phyloP scores from a whole-genome alignment of 2,113 vertebrate genomes.

The Pogona vitticeps region DNA sequence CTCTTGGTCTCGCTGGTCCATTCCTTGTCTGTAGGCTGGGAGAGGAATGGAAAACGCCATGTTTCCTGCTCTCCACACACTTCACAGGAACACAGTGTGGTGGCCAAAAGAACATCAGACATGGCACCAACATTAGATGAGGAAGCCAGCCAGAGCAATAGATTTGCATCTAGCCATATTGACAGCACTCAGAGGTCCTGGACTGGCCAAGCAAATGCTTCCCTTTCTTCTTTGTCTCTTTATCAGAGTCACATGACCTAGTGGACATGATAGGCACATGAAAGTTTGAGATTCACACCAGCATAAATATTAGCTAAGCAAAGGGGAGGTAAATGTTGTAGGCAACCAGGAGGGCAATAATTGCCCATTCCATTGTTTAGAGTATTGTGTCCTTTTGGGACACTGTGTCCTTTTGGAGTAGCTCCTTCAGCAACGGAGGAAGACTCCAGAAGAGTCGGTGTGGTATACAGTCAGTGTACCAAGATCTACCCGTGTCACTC shows the following conservation, averaged over 20 bases:
- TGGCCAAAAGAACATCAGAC: neutral
- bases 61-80: constrained; percentile 13
- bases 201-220: neutral
- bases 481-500: too few species aligned
- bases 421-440: neutral
- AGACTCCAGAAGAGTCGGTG: neutral
- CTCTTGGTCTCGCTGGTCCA: neutral
- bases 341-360: too few species aligned
- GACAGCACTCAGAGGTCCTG: neutral
- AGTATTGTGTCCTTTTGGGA: too few species aligned
- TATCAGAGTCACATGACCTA: neutral
- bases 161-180: neutral
- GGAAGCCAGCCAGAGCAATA: neutral
- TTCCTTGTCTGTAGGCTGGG: neutral
- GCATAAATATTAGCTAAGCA: neutral
- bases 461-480: neutral
- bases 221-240: neutral
- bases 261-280: neutral
- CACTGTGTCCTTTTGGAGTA: neutral
- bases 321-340: too few species aligned
- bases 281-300: neutral
- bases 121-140: neutral
- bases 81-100: neutral
- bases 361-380: too few species aligned
- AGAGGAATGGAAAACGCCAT: constrained; percentile 21